phyloP scores from a whole-genome alignment of 2,797 vertebrate genomes.

The Micromesistius poutassou region DNA sequence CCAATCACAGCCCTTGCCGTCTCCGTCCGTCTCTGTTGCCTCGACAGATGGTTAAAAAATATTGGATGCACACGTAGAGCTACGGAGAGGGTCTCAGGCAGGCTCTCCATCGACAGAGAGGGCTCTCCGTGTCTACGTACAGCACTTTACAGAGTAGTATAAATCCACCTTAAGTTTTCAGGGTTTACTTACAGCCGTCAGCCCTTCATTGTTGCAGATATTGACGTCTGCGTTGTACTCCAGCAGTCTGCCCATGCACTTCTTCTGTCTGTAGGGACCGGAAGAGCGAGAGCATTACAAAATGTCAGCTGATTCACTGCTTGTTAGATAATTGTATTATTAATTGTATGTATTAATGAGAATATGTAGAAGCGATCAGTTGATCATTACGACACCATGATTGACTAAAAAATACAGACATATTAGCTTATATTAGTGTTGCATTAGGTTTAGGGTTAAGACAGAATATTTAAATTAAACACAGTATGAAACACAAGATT shows the following conservation, averaged over 20 bases:
- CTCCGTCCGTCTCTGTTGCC: too few relatives aligned
- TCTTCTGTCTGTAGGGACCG: slow-evolving; percentile 87
- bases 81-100: too few relatives aligned
- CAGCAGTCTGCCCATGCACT: slow-evolving; percentile 95
- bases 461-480: background rate
- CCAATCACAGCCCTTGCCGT: too few relatives aligned
- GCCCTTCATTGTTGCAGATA: slow-evolving; percentile 98
- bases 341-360: too few relatives aligned
- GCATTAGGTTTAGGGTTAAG: background rate
- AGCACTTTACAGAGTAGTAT: too few relatives aligned
- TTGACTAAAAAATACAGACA: background rate
- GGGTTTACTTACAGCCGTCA: slow-evolving; percentile 90
- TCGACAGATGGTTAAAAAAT: too few relatives aligned
- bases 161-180: background rate
- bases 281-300: background rate
- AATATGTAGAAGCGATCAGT: background rate
- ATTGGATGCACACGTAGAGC: too few relatives aligned
- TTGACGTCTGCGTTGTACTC: slow-evolving; percentile 97
- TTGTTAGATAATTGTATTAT: background rate
- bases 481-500: background rate
- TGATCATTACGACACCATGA: background rate
- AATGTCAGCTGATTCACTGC: background rate
- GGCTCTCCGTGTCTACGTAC: too few relatives aligned
- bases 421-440: background rate
- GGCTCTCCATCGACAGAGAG: too few relatives aligned